Percentiles rank a stretch among this genome's conserved stretches.
These are phyloP conservation scores for Campoplex capitator DNA, from an alignment of 2,888 invertebrate genomes.

Conservation along the genomic window DNA sequence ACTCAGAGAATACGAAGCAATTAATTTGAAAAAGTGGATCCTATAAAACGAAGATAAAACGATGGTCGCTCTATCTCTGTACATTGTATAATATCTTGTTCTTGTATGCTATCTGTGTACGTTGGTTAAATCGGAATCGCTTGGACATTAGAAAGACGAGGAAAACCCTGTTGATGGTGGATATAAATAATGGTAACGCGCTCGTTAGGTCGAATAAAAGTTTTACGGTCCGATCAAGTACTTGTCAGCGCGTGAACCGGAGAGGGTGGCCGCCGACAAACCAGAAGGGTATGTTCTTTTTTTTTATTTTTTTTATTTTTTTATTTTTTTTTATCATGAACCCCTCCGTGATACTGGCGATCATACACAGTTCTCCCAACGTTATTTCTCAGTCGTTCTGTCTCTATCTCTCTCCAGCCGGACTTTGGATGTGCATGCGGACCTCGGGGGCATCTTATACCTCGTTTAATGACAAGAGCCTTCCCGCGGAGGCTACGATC, in stretches of 20 bases:
- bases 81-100: conserved; percentile 14
- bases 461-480: conserved; percentile 54
- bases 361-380: conserved; percentile 50
- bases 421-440: conserved; percentile 42
- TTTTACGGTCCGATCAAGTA: conserved; percentile 79
- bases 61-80: background rate
- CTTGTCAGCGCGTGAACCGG: conserved; percentile 66
- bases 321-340: conserved; percentile 38
- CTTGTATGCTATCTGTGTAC: background rate
- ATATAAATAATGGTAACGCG: conserved; percentile 80
- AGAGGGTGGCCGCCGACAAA: conserved; percentile 60
- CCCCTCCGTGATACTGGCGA: conserved; percentile 43
- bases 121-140: conserved; percentile 25
- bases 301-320: no score
- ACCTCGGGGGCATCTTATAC: conserved; percentile 37
- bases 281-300: conserved; percentile 30
- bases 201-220: conserved; percentile 82
- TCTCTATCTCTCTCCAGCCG: background rate
- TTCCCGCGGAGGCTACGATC: conserved; percentile 50
- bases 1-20: background rate
- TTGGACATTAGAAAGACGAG: conserved; percentile 67
- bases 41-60: background rate
- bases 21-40: background rate
- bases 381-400: background rate
- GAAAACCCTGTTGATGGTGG: conserved; percentile 74